Conservation (phyloP, 2,113 vertebrate species). For the Aythya baeri region DNA sequence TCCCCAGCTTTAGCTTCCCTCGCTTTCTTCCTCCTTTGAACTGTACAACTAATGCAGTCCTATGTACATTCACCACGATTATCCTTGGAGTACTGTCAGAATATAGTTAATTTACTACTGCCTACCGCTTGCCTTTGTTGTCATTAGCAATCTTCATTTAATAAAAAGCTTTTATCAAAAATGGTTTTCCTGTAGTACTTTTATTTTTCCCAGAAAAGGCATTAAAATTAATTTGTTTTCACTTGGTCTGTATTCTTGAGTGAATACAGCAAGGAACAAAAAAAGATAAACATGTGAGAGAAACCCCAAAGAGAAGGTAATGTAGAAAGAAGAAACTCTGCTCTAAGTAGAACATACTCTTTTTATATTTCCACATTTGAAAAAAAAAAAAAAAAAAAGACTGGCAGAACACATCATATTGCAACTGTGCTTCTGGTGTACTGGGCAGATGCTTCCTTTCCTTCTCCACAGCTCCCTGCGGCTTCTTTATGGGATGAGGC, state of each 20-base stretch:
- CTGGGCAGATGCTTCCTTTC: neutral
- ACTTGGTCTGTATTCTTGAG: neutral
- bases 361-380: neutral
- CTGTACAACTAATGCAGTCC: neutral
- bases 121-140: slow-evolving; percentile 34
- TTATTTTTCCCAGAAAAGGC: slow-evolving; percentile 49
- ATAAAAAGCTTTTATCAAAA: slow-evolving; percentile 55
- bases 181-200: slow-evolving; percentile 38
- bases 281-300: slow-evolving; percentile 26
- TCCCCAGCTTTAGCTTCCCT: neutral
- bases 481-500: neutral
- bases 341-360: neutral
- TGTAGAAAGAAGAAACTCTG: slow-evolving; percentile 8
- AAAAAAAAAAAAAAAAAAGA: neutral
- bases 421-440: neutral
- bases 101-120: slow-evolving; percentile 12
- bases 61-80: neutral
- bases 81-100: neutral
- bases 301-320: slow-evolving; percentile 39
- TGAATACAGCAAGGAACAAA: slow-evolving; percentile 23
- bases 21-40: slow-evolving; percentile 38
- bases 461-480: neutral
- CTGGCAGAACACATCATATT: neutral
- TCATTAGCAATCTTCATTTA: slow-evolving; percentile 56
- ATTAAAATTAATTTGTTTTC: slow-evolving; percentile 63